Conservation (phyloP, 1,140 invertebrate genomes). For the Gerris buenoi region DNA sequence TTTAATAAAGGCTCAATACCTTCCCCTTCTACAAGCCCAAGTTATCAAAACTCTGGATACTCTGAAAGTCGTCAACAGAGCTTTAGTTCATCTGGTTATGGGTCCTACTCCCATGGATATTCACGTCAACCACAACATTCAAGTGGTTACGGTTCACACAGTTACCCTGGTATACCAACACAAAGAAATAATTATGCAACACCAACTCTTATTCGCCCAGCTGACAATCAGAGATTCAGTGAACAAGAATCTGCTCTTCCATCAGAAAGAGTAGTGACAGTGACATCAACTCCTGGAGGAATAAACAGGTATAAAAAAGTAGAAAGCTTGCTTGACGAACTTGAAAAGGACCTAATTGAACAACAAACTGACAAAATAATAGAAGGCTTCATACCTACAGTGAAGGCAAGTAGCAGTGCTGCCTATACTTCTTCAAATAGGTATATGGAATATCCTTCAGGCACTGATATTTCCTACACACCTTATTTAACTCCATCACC, state of each 20-base stretch:
- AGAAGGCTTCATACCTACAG: no score
- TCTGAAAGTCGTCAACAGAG: not conserved
- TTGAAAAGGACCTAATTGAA: conserved; percentile 16
- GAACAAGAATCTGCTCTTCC: no score
- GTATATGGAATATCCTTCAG: no score
- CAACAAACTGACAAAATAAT: no score
- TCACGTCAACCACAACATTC: not conserved
- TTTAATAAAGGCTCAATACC: no score
- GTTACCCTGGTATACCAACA: conserved; percentile 10
- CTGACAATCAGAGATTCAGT: no score
- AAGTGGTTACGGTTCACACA: not conserved
- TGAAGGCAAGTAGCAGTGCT: no score
- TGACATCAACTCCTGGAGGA: conserved; percentile 14
- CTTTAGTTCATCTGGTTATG: not conserved
- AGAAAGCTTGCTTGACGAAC: conserved; percentile 14
- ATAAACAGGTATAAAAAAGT: conserved; percentile 27
- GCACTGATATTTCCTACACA: no score
- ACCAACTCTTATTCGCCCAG: no score
- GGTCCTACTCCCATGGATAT: not conserved
- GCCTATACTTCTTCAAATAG: no score
- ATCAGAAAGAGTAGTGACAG: conserved; percentile 15
- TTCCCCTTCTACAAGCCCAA: no score
- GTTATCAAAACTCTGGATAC: no score
- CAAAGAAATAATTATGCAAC: conserved; percentile 21
- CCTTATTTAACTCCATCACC: conserved; percentile 21